Evolutionary conservation across 2,888 invertebrate species (phyloP).

Genomic region (Trachelus troglodyta): DNA sequence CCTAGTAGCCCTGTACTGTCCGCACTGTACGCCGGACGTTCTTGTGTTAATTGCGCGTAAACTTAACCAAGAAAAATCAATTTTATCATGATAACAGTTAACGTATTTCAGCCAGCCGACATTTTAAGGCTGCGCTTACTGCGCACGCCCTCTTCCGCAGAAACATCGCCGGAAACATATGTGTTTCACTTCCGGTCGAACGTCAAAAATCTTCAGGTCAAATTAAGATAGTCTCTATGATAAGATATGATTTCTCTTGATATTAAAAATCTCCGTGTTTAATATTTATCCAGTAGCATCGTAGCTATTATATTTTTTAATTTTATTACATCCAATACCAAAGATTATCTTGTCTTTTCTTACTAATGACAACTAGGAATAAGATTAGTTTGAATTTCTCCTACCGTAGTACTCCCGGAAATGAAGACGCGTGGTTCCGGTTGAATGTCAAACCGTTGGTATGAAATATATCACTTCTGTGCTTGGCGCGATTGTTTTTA

Average conservation of each 20-base stretch:
- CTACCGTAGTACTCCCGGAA: neutral
- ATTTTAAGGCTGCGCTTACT: conserved; percentile 54
- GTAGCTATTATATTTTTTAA: neutral
- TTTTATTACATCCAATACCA: neutral
- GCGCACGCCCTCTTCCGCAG: conserved; percentile 49
- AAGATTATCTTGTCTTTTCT: neutral
- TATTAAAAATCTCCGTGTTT: neutral
- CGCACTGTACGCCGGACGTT: conserved; percentile 19
- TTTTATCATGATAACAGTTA: conserved; percentile 52
- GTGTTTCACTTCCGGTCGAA: conserved; percentile 56
- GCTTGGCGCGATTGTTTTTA: neutral
- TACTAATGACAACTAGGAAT: neutral
- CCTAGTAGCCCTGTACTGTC: conserved; percentile 1
- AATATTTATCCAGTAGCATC: neutral
- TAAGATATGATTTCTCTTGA: neutral
- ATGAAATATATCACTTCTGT: neutral
- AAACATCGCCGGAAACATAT: conserved; percentile 58
- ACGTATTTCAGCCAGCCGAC: conserved; percentile 61
- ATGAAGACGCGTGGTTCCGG: neutral
- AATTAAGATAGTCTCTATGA: neutral
- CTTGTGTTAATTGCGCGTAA: conserved; percentile 31
- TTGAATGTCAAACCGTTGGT: neutral
- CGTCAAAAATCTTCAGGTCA: conserved; percentile 40
- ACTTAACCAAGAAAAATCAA: conserved; percentile 50
- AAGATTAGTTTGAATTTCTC: neutral